Percentiles rank a stretch among this genome's conserved stretches.
Evolutionary conservation across 1,140 invertebrate genomes (phyloP).

Genomic region (Nasonia giraulti): DNA sequence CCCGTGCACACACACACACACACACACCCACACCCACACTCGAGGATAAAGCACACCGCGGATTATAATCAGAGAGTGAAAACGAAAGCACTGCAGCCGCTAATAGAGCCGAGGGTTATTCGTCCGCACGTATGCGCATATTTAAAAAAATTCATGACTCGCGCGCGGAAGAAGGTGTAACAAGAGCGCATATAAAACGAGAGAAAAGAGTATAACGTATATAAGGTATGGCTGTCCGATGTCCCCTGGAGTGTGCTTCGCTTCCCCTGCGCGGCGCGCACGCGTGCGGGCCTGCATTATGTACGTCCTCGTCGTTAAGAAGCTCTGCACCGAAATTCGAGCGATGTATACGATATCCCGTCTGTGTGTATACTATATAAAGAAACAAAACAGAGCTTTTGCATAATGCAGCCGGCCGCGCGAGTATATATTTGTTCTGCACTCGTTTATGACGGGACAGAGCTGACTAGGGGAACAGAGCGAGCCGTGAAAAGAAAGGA

Average conservation of each 20-base stretch:
- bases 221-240: too few species aligned
- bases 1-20: background rate
- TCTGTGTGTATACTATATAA: too few species aligned
- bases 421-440: constrained; percentile 29
- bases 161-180: too few species aligned
- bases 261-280: too few species aligned
- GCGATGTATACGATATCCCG: background rate
- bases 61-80: background rate
- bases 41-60: background rate
- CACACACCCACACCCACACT: background rate
- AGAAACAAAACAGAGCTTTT: constrained; percentile 36
- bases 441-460: constrained; percentile 32
- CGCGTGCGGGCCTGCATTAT: background rate
- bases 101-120: constrained; percentile 72
- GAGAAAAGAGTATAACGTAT: too few species aligned
- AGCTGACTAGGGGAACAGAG: background rate
- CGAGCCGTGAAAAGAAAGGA: constrained; percentile 19
- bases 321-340: background rate
- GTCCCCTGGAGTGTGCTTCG: too few species aligned
- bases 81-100: constrained; percentile 51
- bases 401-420: constrained; percentile 45
- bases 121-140: constrained; percentile 69
- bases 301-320: background rate
- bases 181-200: too few species aligned
- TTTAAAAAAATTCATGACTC: constrained; percentile 62